Conservation (phyloP, 2,113 vertebrate species). For the Cyprinodon brontotheroides region DNA sequence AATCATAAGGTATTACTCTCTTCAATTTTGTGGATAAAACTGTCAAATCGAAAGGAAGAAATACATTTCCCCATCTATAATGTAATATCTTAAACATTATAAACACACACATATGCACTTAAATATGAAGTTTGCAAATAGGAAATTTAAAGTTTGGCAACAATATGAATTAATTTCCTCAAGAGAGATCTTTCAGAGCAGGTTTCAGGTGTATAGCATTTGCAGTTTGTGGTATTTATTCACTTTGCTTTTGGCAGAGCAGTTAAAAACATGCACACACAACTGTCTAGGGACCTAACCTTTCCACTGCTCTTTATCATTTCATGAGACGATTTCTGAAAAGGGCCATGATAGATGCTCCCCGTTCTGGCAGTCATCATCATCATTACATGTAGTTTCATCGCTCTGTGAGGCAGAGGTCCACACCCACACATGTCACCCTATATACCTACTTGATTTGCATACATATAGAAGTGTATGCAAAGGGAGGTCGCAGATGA, state of each 20-base stretch:
- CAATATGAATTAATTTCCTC: conserved; percentile 1
- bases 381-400: conserved; percentile 44
- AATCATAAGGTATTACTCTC: background rate
- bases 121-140: background rate
- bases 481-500: conserved; percentile 43
- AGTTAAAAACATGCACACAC: conserved; percentile 4
- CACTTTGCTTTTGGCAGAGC: conserved; percentile 31
- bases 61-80: background rate
- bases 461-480: conserved; percentile 45
- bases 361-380: conserved; percentile 30
- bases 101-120: too few species aligned
- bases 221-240: conserved; percentile 14
- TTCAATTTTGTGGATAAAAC: background rate
- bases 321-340: conserved; percentile 52
- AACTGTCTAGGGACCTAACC: conserved; percentile 11
- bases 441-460: conserved; percentile 47
- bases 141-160: conserved; percentile 11
- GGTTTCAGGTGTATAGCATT: background rate
- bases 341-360: conserved; percentile 27
- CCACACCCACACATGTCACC: conserved; percentile 15
- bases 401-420: conserved; percentile 29
- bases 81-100: background rate
- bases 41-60: background rate
- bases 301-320: conserved; percentile 37
- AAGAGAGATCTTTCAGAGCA: background rate